Evolutionary conservation across 2,888 invertebrate species (phyloP), one percentile per base, ranked within the genome.

Genomic region (Antitype chi): DNA sequence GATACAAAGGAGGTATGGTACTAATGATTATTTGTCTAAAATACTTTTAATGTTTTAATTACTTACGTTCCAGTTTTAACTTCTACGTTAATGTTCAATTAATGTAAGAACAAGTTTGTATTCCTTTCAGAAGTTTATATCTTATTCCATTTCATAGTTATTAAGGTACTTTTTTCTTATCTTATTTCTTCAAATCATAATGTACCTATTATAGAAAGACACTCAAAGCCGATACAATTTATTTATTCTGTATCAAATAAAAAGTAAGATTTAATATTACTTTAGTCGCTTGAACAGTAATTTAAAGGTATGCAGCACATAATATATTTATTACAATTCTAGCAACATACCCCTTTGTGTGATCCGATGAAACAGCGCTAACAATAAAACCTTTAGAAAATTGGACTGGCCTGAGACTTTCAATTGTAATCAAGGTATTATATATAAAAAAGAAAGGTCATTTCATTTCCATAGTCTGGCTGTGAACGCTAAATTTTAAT

Each of bases 361-460:
- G 32, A 77, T 74, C 53, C 57, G 25, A 62, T 67, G 82, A 77
- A 70, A 67, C 59, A 74, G 71, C 70, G 53, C 64, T 59, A 66
- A 77, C 60, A 85, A 83, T 74, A 76, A 70, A 69, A 70, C 74
- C 76, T 81, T 85, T 63, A 72, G 57, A 81, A 76, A 84, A 81
- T 83, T 74, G 76, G 64, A 63, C 71, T 74, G 70, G 71, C 43
- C 74, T 63, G 68, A 62, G 85, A 77, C 71, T 81, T 82, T 76
- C 81, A 84, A 76, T 83, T 74, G 69, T 84, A 85, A 84, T 81
- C 82, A 85, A 81, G 70, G 74, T 74, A 83, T 83, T 74, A 62
- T 69, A 62, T 69, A 66, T 62, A 43, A 71, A 85, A 81, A 81
- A 75, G 38, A 73, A 76, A 77, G 66, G 82, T 60, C 69, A 77